A percentile compares a stretch with the other conserved stretches of the same genome.
Evolutionary conservation across 2,113 vertebrate species (phyloP).

Genomic region (Pteropus alecto): DNA sequence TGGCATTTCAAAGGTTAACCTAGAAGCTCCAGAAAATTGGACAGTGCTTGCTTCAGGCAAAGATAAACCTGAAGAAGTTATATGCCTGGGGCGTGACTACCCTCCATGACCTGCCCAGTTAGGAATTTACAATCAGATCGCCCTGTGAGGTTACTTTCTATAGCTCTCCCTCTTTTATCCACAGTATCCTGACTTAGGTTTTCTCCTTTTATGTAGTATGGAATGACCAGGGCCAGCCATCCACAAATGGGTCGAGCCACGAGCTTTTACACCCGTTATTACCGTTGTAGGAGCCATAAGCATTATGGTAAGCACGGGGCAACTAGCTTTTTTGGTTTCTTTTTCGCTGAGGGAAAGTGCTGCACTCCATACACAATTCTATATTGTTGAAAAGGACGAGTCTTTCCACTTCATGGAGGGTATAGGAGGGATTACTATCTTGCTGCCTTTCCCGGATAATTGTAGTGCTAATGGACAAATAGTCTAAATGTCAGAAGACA

Average conservation of each 20-base stretch:
- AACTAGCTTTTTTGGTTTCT: neutral
- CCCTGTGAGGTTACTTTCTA: neutral
- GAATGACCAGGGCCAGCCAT: neutral
- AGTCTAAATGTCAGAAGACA: neutral
- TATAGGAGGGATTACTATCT: neutral
- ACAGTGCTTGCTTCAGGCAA: neutral
- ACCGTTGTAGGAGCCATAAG: neutral
- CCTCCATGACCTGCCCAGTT: neutral
- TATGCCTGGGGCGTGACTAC: neutral
- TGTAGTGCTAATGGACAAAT: neutral
- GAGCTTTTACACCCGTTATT: neutral
- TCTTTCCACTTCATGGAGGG: neutral
- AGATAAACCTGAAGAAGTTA: neutral
- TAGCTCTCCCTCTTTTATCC: neutral
- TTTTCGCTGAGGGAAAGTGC: neutral
- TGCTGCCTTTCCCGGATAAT: neutral
- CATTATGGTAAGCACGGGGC: neutral
- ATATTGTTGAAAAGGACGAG: neutral
- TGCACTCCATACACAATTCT: neutral
- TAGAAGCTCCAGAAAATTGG: neutral
- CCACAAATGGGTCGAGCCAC: neutral
- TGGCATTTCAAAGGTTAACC: neutral
- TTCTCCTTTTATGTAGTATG: neutral
- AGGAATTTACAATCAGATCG: neutral
- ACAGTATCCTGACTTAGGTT: neutral